Evolutionary conservation across 2,113 vertebrate species (phyloP), one percentile per base, ranked within the genome.

Genomic region (Mesitornis unicolor): DNA sequence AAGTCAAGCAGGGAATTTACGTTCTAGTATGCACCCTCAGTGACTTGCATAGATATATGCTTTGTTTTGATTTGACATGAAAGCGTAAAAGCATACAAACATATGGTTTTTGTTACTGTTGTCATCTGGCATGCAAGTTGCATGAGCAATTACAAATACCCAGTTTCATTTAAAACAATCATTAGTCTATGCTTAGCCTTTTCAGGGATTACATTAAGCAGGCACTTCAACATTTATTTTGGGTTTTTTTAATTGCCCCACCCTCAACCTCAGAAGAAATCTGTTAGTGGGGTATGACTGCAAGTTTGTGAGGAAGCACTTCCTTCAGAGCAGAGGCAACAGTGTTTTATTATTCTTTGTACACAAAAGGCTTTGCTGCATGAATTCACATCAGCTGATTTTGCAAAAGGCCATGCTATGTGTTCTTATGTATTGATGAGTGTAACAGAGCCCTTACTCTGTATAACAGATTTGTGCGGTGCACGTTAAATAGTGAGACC

Each of bases 341-440:
- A 60, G 54, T n/a, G 54, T 21, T 77, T 75, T 82, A 33, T 84
- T 95, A 38, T 84, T 89, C 71, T 86, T 75, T 74, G n/a, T 64
- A 25, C 35, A 53, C 64, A 71, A 51, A 90, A 73, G 71, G 59
- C 56, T 90, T 95, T 75, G 48, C 73, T 96, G 76, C 47, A 5
- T 48, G n/a, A 95, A 86, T 90, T 90, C 76, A 51, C 71, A 71
- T 45, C 79, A 89, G 93, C 75, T 94, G 92, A 67, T 92, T 84
- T 78, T 75, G 40, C 1, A 2, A 81, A 68, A 84, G 74, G 21
- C n/a, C 48, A 35, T 4, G 2, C 65, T 33, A 20, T 40, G n/a
- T 60, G 31, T 74, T 84, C 59, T 56, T 7, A 6, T 50, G 21
- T 60, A 54, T 60, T 1, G 2, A 9, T 10, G 20, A 85, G 24